Percentiles rank a stretch among this genome's conserved stretches.
phyloP scores from a whole-genome alignment of 2,113 vertebrate genomes.

The Oryzias melastigma region DNA sequence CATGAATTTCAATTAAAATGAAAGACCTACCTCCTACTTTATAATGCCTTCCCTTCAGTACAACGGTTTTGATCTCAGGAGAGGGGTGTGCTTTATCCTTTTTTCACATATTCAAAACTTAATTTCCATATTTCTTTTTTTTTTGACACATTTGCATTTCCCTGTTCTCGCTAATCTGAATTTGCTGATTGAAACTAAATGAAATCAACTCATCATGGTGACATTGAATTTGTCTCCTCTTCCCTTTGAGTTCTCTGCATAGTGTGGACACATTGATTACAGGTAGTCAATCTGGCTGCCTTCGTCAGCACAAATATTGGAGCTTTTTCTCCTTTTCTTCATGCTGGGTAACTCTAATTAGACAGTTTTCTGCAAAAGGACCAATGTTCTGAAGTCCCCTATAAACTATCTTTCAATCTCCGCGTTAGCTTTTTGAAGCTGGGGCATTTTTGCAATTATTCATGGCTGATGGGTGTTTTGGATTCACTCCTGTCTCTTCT shows the following conservation, averaged over 20 bases:
- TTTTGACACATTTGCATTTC: slow-evolving; percentile 73
- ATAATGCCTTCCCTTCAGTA: slow-evolving; percentile 72
- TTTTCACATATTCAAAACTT: slow-evolving; percentile 68
- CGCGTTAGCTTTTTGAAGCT: slow-evolving; percentile 70
- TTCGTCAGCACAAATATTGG: slow-evolving; percentile 74
- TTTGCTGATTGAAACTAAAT: slow-evolving; percentile 79
- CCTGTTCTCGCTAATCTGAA: slow-evolving; percentile 73
- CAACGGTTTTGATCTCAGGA: slow-evolving; percentile 69
- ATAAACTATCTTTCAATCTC: slow-evolving; percentile 72
- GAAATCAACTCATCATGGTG: slow-evolving; percentile 72
- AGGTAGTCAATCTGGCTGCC: slow-evolving; percentile 67
- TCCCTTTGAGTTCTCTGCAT: slow-evolving; percentile 65
- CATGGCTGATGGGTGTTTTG: slow-evolving; percentile 53
- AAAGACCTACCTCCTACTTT: slow-evolving; percentile 74
- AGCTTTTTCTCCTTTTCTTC: slow-evolving; percentile 32
- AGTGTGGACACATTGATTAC: slow-evolving; percentile 74
- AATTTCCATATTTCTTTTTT: slow-evolving; percentile 73
- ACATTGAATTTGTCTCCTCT: slow-evolving; percentile 72
- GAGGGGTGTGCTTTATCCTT: slow-evolving; percentile 63
- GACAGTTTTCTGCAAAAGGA: slow-evolving; percentile 51
- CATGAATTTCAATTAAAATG: slow-evolving; percentile 83
- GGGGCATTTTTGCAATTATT: slow-evolving; percentile 72
- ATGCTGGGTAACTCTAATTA: slow-evolving; percentile 58
- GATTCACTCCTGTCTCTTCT: slow-evolving; percentile 40
- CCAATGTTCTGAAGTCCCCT: slow-evolving; percentile 62